A percentile compares a stretch with the other conserved stretches of the same genome.
These are phyloP conservation scores for Pogona vitticeps DNA, from an alignment of 2,113 vertebrate genomes.

Conservation along the genomic window DNA sequence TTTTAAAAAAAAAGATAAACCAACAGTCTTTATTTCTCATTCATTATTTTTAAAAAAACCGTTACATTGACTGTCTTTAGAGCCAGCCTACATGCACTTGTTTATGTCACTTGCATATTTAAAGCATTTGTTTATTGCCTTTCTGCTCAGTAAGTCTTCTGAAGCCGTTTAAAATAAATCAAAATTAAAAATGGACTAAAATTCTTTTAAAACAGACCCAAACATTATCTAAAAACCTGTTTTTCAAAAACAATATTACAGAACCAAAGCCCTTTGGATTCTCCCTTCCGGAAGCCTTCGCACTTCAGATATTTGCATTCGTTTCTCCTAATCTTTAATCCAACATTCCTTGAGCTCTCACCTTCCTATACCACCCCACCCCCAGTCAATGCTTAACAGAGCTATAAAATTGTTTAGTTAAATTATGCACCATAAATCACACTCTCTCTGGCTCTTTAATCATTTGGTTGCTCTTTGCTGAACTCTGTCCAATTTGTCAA, in stretches of 20 bases:
- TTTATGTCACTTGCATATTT: too few species aligned
- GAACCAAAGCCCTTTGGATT: neutral
- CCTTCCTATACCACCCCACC: constrained; percentile 1
- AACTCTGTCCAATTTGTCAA: constrained; percentile 31
- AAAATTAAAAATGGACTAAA: too few species aligned
- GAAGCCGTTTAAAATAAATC: too few species aligned
- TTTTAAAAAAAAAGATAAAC: too few species aligned
- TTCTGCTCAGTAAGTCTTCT: too few species aligned
- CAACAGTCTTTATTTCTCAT: neutral
- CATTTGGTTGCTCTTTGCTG: constrained; percentile 24
- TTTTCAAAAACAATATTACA: too few species aligned
- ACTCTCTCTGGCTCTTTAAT: constrained; percentile 1
- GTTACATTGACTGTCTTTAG: neutral
- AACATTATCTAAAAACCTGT: too few species aligned
- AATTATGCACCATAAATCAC: constrained; percentile 49
- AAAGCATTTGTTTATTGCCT: too few species aligned
- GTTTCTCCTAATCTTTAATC: constrained; percentile 14
- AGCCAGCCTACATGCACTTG: too few species aligned
- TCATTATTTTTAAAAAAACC: neutral
- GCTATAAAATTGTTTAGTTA: constrained; percentile 43
- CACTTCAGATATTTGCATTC: constrained; percentile 29
- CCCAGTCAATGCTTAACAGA: constrained; percentile 31
- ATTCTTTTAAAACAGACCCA: too few species aligned
- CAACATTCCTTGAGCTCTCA: constrained; percentile 17
- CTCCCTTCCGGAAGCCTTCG: neutral